These are phyloP conservation scores for Eublepharis macularius DNA, from an alignment of 2,113 vertebrate species.

Conservation along the genomic window DNA sequence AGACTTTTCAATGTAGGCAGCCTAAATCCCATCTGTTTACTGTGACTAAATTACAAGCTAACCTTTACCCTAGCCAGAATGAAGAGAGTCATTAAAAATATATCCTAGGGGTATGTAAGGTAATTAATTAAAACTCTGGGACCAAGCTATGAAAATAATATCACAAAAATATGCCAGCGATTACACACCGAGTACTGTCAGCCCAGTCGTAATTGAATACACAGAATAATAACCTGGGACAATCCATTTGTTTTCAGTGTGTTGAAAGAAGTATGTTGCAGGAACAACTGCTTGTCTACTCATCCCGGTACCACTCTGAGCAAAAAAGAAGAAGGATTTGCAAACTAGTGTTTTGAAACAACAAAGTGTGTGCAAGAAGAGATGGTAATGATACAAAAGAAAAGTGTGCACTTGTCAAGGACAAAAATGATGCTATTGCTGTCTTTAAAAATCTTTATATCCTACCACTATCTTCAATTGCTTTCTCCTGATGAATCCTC, in stretches of 20 bases:
- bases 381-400: background rate
- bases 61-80: slow-evolving; percentile 28
- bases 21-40: slow-evolving; percentile 26
- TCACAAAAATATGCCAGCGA: slow-evolving; percentile 9
- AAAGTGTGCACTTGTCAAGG: background rate
- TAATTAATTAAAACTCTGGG: background rate
- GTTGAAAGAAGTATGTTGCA: background rate
- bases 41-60: background rate
- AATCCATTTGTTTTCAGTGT: background rate
- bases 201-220: background rate
- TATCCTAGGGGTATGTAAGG: slow-evolving; percentile 14
- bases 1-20: slow-evolving; percentile 11
- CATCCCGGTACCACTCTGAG: background rate
- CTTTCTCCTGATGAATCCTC: background rate
- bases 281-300: background rate
- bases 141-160: slow-evolving; percentile 21
- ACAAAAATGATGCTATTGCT: background rate
- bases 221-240: background rate
- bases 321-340: background rate
- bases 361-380: background rate
- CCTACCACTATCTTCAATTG: background rate
- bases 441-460: background rate
- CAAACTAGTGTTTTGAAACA: background rate
- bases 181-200: background rate
- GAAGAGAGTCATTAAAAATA: background rate